Evolutionary conservation across 2,888 invertebrate species (phyloP).

Genomic region (Vesta saturnalis): DNA sequence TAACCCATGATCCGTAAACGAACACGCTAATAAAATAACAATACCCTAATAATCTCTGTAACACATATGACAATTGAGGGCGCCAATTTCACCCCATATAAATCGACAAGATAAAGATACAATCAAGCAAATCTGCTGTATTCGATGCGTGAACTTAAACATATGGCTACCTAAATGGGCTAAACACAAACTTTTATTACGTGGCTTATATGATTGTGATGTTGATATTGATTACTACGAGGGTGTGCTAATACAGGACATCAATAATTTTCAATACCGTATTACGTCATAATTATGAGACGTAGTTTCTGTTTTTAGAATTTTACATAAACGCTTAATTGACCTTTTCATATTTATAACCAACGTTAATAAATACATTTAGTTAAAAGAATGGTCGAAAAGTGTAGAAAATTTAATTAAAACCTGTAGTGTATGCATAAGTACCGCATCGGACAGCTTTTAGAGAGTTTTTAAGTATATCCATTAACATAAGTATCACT

Average conservation of each 20-base stretch:
- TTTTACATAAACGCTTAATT: not conserved
- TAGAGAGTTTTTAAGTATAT: slow-evolving; percentile 31
- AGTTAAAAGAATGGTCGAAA: too few species aligned
- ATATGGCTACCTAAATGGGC: slow-evolving; percentile 41
- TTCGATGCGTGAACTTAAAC: slow-evolving; percentile 42
- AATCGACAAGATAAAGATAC: slow-evolving; percentile 45
- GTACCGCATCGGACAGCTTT: slow-evolving; percentile 17
- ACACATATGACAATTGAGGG: slow-evolving; percentile 45
- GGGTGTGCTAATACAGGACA: not conserved
- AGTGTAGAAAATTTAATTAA: not conserved
- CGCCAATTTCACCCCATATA: slow-evolving; percentile 40
- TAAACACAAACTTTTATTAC: slow-evolving; percentile 35
- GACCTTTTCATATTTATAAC: too few species aligned
- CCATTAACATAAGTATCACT: slow-evolving; percentile 32
- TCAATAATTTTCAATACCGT: slow-evolving; percentile 1
- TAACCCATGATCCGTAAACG: slow-evolving; percentile 18
- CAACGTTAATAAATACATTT: too few species aligned
- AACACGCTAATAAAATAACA: slow-evolving; percentile 44
- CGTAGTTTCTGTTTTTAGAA: too few species aligned
- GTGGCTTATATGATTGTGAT: slow-evolving; percentile 15
- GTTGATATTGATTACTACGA: not conserved
- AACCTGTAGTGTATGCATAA: slow-evolving; percentile 10
- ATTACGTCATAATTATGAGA: not conserved
- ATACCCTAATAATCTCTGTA: slow-evolving; percentile 47
- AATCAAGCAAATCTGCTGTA: slow-evolving; percentile 48